These are phyloP conservation scores for Phrynosoma blainvillii DNA, from an alignment of 2,113 vertebrate species.

Conservation along the genomic window DNA sequence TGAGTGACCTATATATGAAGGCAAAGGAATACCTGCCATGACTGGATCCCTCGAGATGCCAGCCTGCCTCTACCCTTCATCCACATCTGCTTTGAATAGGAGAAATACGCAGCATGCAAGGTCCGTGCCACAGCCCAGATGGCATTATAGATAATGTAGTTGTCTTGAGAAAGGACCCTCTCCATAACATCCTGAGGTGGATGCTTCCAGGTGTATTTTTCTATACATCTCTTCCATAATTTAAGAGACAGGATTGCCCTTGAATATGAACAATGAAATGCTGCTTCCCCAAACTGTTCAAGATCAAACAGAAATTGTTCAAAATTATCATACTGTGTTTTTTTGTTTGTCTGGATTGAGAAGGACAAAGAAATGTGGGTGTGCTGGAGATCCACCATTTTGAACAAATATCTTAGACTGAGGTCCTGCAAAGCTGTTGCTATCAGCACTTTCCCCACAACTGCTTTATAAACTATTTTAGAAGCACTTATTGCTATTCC, in stretches of 20 bases:
- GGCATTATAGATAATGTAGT: not conserved
- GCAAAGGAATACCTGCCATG: not conserved
- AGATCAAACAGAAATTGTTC: not conserved
- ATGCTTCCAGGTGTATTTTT: not conserved
- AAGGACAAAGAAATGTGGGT: not conserved
- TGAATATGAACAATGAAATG: not conserved
- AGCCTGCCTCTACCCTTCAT: too few species aligned
- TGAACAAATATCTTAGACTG: not conserved
- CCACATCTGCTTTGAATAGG: accelerated
- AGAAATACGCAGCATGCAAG: not conserved
- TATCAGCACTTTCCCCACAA: not conserved
- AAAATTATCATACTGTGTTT: not conserved
- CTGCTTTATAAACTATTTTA: not conserved
- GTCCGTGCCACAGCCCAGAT: not conserved
- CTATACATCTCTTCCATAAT: not conserved
- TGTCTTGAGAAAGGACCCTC: not conserved
- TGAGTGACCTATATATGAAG: too few species aligned
- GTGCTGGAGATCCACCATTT: not conserved
- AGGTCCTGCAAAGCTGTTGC: not conserved
- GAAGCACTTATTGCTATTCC: accelerated
- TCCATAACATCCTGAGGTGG: not conserved
- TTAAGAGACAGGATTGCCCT: not conserved
- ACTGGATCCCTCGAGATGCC: not conserved
- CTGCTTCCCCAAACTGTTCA: not conserved
- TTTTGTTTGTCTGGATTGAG: not conserved